These are phyloP conservation scores for Solen grandis DNA, from an alignment of 1,140 invertebrate species.

Conservation along the genomic window DNA sequence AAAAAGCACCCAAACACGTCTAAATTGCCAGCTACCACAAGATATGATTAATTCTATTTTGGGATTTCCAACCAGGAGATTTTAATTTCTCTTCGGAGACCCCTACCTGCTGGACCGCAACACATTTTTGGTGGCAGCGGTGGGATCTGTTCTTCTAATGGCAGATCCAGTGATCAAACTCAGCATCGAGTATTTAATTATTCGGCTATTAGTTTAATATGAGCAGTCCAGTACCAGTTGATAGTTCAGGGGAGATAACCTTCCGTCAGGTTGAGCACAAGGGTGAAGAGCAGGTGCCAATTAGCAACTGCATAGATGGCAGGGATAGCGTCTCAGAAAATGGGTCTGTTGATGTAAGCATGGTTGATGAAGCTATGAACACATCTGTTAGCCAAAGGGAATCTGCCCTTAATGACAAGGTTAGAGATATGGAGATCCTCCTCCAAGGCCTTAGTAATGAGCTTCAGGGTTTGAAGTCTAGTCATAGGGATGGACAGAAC, in stretches of 20 bases:
- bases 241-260: not conserved
- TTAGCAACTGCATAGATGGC: not conserved
- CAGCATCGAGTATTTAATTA: not conserved
- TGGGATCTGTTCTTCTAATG: constrained; percentile 11
- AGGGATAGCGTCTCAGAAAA: not conserved
- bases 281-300: not conserved
- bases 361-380: not conserved
- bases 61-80: no score
- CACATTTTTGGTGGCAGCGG: constrained; percentile 30
- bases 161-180: constrained; percentile 11
- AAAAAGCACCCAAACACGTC: no score
- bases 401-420: not conserved
- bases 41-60: no score
- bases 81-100: no score
- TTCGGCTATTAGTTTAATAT: not conserved
- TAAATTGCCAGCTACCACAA: no score
- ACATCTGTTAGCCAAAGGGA: not conserved
- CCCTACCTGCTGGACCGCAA: no score
- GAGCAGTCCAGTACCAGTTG: not conserved
- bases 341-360: not conserved
- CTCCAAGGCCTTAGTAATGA: no score
- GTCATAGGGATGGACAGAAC: no score
- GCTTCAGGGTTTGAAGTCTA: no score
- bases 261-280: not conserved
- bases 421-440: not conserved